Base-by-base conservation (phyloP, 2,797 vertebrate species). In the Dryobates pubescens region DNA sequence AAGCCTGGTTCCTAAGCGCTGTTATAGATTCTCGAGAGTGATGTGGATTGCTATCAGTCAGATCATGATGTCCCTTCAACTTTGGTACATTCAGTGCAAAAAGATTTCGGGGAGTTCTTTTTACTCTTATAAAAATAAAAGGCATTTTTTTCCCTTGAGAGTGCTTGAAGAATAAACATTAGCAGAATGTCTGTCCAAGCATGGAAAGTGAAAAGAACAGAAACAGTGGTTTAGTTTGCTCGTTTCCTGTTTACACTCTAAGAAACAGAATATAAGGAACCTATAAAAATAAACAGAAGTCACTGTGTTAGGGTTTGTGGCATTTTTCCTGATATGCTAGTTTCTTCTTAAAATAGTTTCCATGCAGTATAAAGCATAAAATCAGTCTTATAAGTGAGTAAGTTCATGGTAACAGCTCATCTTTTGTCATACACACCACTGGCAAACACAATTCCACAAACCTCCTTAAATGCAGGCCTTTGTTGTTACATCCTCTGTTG, bases 51-150 rank as follows among this genome's bases (percentile, higher is more conserved):
- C 95, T 92, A 32, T 96, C 94, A 90, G 88, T 97, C 96, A 93
- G 91, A 96, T 96, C 88, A 75, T 94, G 89, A 96, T 75, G 92
- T 97, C 95, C 96, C 92, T 97, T 97, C 88, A 43, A 96, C 98
- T 99, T 99, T 99, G 98, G 98, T 99, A 99, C 98, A 98, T 98
- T 98, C 98, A 97, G 98, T 99, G 99, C 98, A 99, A 99, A 99
- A 99, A 96, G 97, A 96, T 95, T 97, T 96, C 5, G 13, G 96
- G 97, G 97, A 96, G 85, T 84, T 94, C 92, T 93, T 93, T 95
- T 97, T 92, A 96, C 88, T 95, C 92, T 97, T 98, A 98, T 94
- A 97, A 98, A 98, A 98, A 98, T 98, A 97, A 97, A 98, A 97
- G 97, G 97, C 95, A 73, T 97, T 96, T 97, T 94, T 96, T 94